phyloP scores from a whole-genome alignment of 2,888 invertebrate genomes.

The Ophion slaviceki region DNA sequence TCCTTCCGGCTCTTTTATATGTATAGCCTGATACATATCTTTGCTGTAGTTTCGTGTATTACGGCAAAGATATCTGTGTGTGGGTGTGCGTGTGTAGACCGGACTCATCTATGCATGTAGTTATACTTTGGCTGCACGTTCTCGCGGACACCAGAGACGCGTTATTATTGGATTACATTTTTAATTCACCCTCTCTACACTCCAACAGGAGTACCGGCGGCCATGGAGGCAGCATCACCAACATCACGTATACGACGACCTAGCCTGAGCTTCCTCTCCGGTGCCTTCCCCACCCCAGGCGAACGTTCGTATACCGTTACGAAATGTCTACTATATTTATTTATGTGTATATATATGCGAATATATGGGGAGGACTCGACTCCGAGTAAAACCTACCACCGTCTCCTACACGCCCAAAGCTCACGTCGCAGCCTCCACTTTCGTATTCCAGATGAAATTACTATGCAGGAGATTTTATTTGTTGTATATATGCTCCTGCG shows the following conservation, averaged over 20 bases:
- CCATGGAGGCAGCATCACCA: slow-evolving; percentile 61
- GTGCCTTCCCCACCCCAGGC: slow-evolving; percentile 59
- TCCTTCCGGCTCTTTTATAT: slow-evolving; percentile 61
- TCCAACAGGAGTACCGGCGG: slow-evolving; percentile 53
- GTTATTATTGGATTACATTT: slow-evolving; percentile 84
- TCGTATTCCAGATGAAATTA: slow-evolving; percentile 83
- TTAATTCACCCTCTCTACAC: slow-evolving; percentile 82
- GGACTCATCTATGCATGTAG: slow-evolving; percentile 51
- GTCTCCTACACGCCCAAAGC: slow-evolving; percentile 68
- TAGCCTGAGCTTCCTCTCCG: slow-evolving; percentile 65
- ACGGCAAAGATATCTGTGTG: slow-evolving; percentile 22
- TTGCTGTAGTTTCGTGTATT: slow-evolving; percentile 62
- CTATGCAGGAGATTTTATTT: slow-evolving; percentile 83
- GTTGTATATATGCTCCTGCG: slow-evolving; percentile 77
- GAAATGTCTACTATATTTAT: slow-evolving; percentile 40
- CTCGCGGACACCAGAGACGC: slow-evolving; percentile 81
- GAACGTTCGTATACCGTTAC: slow-evolving; percentile 65
- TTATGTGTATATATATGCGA: neutral
- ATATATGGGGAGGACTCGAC: slow-evolving; percentile 60
- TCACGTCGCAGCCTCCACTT: slow-evolving; percentile 81
- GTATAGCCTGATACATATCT: slow-evolving; percentile 63
- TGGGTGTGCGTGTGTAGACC: slow-evolving; percentile 27
- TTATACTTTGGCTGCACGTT: slow-evolving; percentile 61
- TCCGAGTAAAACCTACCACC: slow-evolving; percentile 54
- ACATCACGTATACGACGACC: slow-evolving; percentile 59